Evolutionary conservation across 1,140 invertebrate species (phyloP), one percentile per base, ranked within the genome.

Genomic region (Zaprionus capensis): DNA sequence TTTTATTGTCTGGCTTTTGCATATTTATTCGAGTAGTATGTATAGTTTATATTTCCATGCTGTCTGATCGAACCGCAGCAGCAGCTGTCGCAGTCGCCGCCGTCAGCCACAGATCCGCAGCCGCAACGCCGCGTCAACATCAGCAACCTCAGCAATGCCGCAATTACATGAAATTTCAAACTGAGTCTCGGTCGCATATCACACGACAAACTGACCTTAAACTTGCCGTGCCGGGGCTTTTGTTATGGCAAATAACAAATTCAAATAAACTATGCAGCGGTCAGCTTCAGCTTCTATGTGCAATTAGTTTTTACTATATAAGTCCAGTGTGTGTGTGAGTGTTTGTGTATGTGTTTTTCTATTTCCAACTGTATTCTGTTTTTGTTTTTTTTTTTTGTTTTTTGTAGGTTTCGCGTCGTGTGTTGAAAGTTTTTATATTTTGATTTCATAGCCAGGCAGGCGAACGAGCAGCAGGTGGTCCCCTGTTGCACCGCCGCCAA

Each of bases 301-400:
- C 81, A 88, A 90, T 88, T 90, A 90, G 85, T 84, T 90, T 78
- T 88, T 82, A 80, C 78, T 71, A 71, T 78, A 72, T 74, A 67
- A 68, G 73, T 70, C 51, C 17, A 34, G 20, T 55, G n/a, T 66
- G 20, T 46, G 14, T 46, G 14, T 63, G 24, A 28, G 15, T 65
- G 12, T 36, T 56, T 17, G 17, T 71, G 24, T 41, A 11, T 64
- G 5, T 34, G 56, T 17, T 76, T 61, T 53, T 55, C 57, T 51
- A 66, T 26, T 61, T 28, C 55, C 65, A 49, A 51, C 28, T 44
- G 49, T 58, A 22, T 70, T 63, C 1, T 62, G 14, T 62, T 59
- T 46, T 11, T 55, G 12, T 46, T 49, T 34, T 11, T 26, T 46
- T 69, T 71, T 62, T 61, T 53, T 12, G 15, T 44, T 68, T 71